Percentiles rank a stretch among this genome's conserved stretches.
These are phyloP conservation scores for Drosophila ohnishii DNA, from an alignment of 1,140 invertebrate genomes.

Conservation along the genomic window DNA sequence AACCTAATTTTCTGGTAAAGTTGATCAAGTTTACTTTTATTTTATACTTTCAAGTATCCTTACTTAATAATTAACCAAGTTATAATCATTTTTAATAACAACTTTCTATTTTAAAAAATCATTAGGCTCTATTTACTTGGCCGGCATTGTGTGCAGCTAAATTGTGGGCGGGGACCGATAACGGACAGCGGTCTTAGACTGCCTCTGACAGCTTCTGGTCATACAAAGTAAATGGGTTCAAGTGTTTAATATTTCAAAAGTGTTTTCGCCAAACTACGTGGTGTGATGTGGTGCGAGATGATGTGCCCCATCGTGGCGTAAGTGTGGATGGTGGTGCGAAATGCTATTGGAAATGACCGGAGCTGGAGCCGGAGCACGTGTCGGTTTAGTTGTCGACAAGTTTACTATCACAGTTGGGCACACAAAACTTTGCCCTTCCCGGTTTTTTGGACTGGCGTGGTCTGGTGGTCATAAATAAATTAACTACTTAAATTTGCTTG, in stretches of 20 bases:
- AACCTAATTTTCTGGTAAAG: no score
- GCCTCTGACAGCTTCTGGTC: conserved; percentile 38
- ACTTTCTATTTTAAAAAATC: background rate
- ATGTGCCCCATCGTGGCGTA: conserved; percentile 3
- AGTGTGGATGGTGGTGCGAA: conserved; percentile 1
- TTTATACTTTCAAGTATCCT: background rate
- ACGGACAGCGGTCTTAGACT: conserved; percentile 8
- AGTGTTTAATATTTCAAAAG: conserved; percentile 73
- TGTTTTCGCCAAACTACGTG: conserved; percentile 58
- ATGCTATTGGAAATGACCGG: conserved; percentile 38
- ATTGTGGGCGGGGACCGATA: conserved; percentile 4
- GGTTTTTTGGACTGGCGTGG: conserved; percentile 9
- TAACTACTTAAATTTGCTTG: conserved; percentile 55
- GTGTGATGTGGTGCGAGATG: conserved; percentile 39
- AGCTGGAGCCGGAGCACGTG: conserved; percentile 32
- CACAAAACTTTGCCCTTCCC: conserved; percentile 41
- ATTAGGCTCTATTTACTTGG: background rate
- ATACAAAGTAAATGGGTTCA: conserved; percentile 67
- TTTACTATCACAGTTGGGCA: conserved; percentile 57
- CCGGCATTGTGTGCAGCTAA: background rate
- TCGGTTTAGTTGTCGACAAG: conserved; percentile 49
- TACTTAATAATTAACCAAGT: background rate
- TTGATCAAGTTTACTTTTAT: background rate
- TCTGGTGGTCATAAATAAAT: conserved; percentile 51
- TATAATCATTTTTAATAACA: no score